Base-by-base conservation (phyloP, 2,888 invertebrate species). In the Acronicta alni region DNA sequence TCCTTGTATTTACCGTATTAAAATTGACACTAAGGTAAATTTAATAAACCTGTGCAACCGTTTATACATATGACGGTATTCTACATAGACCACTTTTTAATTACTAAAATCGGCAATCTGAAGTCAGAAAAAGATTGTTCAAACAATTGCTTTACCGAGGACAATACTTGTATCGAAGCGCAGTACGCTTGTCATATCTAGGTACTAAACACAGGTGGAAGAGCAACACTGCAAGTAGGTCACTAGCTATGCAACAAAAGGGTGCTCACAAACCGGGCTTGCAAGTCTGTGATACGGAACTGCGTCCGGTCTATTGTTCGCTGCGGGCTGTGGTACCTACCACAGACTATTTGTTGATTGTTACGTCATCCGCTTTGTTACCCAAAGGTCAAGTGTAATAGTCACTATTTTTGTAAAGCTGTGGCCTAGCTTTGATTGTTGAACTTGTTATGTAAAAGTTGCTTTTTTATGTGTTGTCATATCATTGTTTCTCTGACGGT, bases 191-290 rank as follows among this genome's bases (percentile, higher is more conserved):
- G 35, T 32, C 18, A 42, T 20, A 35, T 14, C 12, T 15, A 17
- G 12, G 15, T 41, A 18, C 53, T 49, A 45, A 30, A 48, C 52
- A 52, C 54, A 53, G 51, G 16, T 51, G 44, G 51, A 54, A 42
- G 42, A 41, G 37, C 38, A 18, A 41, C 23, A 18, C 45, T 54
- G 43, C 61, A 75, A 71, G 38, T 75, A 42, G 75, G 75, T 75
- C 75, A 75, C 42, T 71, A 43, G 51, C 55, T 57, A 54, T 58
- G 62, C 60, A 64, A 68, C 76, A 75, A 73, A 70, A 64, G 75
- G 57, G 54, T 61, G 54, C 67, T 42, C 49, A 45, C 51, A 23
- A 43, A 43, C 42, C 47, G 20, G 38, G 48, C 58, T 41, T 37
- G 66, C 39, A 46, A 18, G 46, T 46, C 49, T 42, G 49, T 51